Base-by-base conservation (phyloP, 1,140 invertebrate genomes). In the Pogonomyrmex californicus region DNA sequence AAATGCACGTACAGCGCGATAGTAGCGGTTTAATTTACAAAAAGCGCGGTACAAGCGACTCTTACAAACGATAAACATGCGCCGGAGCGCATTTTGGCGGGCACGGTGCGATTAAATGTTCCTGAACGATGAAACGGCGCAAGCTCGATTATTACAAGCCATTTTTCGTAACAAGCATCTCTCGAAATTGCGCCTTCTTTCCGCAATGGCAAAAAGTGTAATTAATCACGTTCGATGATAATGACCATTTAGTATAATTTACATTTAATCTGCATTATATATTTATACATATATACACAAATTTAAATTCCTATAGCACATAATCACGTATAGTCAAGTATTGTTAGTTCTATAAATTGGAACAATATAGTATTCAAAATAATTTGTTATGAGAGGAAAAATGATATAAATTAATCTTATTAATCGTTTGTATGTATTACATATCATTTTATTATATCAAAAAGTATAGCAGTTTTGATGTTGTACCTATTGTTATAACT, bases 1-100 rank as follows among this genome's bases (percentile, higher is more conserved):
- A 78, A 85, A 41, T 78, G 82, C 38, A 33, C 56, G 36, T 85
- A 85, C 30, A 30, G 49, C 33, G 62, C 58, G 73, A 85, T 76
- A 85, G 73, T 78, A 63, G 73, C 73, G 62, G 60, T 85, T 85
- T 85, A 85, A 85, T 85, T 85, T 78, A 54, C 82, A 85, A 66
- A 63, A 78, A 65, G 60, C 38, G 12, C 73, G 60, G 47, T 54
- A 65, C 58, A 49, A 85, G 44, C 62, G 36, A 51, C 44, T 44
- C 58, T 56, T 76, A 85, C 49, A 78, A 65, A 78, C 60, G 60
- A 85, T 85, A 78, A 85, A 85, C 82, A 78, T 65, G 30, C 49
- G 30, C 70, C 47, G 23, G 17, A 44, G 5, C 12, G 30, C 54
- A 30, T 60, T 83, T 60, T 38, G 68, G 54, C 30, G 54, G 41